Base-by-base conservation (phyloP, 1,140 invertebrate genomes). In the Drosophila pseudoananassae region DNA sequence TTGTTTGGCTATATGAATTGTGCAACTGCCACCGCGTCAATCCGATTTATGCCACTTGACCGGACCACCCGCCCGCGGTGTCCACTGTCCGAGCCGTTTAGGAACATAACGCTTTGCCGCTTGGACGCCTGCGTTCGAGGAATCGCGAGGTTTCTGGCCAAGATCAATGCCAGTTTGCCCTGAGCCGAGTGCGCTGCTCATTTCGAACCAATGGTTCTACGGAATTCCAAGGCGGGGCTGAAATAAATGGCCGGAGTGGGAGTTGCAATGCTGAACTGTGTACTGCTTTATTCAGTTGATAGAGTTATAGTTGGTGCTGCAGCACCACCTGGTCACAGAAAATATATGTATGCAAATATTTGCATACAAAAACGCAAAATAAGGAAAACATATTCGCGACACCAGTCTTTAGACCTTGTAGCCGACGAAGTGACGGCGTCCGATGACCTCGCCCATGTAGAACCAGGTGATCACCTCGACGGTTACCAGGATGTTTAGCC, bases 401-500 rank as follows among this genome's bases (percentile, higher is more conserved):
- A 7, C 15, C 9, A 4, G 15, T 49, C 20, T 45, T 51, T 94
- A 97, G 76, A 98, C 97, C 83, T 98, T 92, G 92, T 99, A 99
- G 75, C 97, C 98, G 75, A 98, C 94, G 79, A 99, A 65, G 81
- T 96, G 95, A 72, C 97, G 94, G 92, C 98, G 98, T 82, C 98
- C 98, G 93, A 99, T 98, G 85, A 96, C 97, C 95, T 99, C 98
- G 76, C 98, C 98, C 83, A 99, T 93, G 91, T 95, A 99, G 93
- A 99, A 99, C 97, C 98, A 99, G 91, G 96, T 97, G 23, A 95
- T 90, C 27, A 99, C 95, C 94, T 99, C 98, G 49, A 95, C 92
- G 23, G 94, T 95, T 1, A 99, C 95, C 8, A 99, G 92, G 0
- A 96, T 95, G 90, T 99, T 99, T 2, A 99, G 90, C 93, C 95